phyloP scores from a whole-genome alignment of 2,113 vertebrate species.

The Pluvialis apricaria region DNA sequence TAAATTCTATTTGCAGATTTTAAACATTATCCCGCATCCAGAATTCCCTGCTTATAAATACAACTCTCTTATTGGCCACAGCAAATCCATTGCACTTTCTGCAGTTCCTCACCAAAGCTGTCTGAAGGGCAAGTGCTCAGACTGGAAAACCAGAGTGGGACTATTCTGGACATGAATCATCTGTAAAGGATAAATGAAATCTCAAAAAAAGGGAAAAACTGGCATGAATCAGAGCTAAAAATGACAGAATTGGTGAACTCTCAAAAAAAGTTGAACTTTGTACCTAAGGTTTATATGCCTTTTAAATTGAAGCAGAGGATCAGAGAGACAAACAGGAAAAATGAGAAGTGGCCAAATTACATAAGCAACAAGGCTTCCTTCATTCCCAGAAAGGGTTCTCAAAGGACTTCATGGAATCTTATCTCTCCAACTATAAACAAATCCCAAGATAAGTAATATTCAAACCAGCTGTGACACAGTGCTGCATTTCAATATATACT shows the following conservation, averaged over 20 bases:
- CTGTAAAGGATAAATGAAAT: neutral
- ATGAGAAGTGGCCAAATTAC: neutral
- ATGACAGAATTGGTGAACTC: neutral
- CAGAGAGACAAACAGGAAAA: constrained; percentile 2
- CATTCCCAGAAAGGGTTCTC: neutral
- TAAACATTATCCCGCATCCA: neutral
- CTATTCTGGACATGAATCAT: neutral
- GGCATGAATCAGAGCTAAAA: neutral
- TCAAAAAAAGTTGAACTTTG: neutral
- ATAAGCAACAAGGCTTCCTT: neutral
- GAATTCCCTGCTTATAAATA: neutral
- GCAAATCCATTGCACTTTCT: neutral
- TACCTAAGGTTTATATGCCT: neutral
- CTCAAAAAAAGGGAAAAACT: neutral
- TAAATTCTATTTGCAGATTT: neutral
- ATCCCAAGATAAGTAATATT: neutral
- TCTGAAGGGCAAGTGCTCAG: neutral
- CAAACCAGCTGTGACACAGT: neutral
- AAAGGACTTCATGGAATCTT: neutral
- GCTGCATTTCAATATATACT: neutral
- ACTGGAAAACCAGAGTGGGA: neutral
- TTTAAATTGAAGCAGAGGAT: neutral
- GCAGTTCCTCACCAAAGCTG: neutral
- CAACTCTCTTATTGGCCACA: neutral
- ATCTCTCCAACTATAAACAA: neutral